Conservation (phyloP, 2,888 invertebrate genomes). For the Timema podura region DNA sequence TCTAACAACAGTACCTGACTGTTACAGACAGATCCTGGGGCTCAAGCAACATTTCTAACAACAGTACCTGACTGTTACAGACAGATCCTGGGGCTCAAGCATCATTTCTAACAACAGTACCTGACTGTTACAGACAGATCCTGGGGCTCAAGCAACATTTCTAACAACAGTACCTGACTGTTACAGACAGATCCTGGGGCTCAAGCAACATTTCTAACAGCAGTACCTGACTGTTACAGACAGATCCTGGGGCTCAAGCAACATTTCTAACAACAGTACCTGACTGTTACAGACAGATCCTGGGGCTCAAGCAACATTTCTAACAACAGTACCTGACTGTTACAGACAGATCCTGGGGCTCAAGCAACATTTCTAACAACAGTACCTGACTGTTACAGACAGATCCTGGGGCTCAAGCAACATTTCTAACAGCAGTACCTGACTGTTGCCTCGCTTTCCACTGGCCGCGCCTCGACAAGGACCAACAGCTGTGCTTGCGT, state of each 20-base stretch:
- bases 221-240: slow-evolving; percentile 78
- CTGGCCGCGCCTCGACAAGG: slow-evolving; percentile 90
- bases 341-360: slow-evolving; percentile 65
- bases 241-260: slow-evolving; percentile 63
- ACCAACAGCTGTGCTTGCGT: slow-evolving; percentile 82
- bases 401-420: slow-evolving; percentile 64
- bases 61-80: slow-evolving; percentile 79
- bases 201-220: slow-evolving; percentile 66
- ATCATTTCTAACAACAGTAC: slow-evolving; percentile 73
- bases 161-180: slow-evolving; percentile 81
- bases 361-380: slow-evolving; percentile 40
- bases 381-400: slow-evolving; percentile 44
- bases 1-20: slow-evolving; percentile 78
- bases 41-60: slow-evolving; percentile 66
- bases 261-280: slow-evolving; percentile 77
- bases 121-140: slow-evolving; percentile 74
- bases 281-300: slow-evolving; percentile 72
- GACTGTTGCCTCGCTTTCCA: slow-evolving; percentile 93
- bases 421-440: slow-evolving; percentile 74
- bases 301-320: slow-evolving; percentile 63
- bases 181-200: slow-evolving; percentile 66
- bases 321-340: slow-evolving; percentile 80
- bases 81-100: slow-evolving; percentile 64
- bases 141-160: slow-evolving; percentile 64
- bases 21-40: slow-evolving; percentile 67